phyloP scores from a whole-genome alignment of 2,888 invertebrate genomes.

The Cryptocephalus moraei region DNA sequence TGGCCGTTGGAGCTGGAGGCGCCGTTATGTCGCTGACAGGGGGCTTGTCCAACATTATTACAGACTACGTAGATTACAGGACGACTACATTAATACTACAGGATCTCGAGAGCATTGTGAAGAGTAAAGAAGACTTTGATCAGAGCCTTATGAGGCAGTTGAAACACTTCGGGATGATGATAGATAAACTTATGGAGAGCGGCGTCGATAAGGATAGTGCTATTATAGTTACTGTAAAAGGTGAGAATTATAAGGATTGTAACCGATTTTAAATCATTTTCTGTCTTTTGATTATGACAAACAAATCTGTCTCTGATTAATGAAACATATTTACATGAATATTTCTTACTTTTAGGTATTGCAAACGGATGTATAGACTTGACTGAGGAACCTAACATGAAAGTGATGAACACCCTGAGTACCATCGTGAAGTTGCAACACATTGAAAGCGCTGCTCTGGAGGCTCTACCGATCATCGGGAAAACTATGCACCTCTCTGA shows the following conservation, averaged over 20 bases:
- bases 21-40: constrained; percentile 21
- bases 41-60: constrained; percentile 16
- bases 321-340: background rate
- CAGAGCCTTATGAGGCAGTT: constrained; percentile 15
- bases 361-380: constrained; percentile 19
- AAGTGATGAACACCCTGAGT: constrained; percentile 14
- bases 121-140: constrained; percentile 17
- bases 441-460: constrained; percentile 14
- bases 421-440: constrained; percentile 16
- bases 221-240: constrained; percentile 17
- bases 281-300: background rate
- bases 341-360: constrained; percentile 8
- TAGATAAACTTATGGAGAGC: constrained; percentile 13
- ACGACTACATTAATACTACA: constrained; percentile 16
- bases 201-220: constrained; percentile 16
- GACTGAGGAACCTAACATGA: constrained; percentile 18
- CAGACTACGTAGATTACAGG: constrained; percentile 19
- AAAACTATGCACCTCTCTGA: constrained; percentile 19
- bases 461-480: constrained; percentile 17
- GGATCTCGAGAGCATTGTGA: constrained; percentile 15
- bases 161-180: constrained; percentile 15
- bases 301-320: background rate
- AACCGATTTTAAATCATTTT: background rate
- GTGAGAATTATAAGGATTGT: constrained; percentile 2
- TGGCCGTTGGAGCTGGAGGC: constrained; percentile 18